These are phyloP conservation scores for Apis laboriosa DNA, from an alignment of 1,140 invertebrate species.

Conservation along the genomic window DNA sequence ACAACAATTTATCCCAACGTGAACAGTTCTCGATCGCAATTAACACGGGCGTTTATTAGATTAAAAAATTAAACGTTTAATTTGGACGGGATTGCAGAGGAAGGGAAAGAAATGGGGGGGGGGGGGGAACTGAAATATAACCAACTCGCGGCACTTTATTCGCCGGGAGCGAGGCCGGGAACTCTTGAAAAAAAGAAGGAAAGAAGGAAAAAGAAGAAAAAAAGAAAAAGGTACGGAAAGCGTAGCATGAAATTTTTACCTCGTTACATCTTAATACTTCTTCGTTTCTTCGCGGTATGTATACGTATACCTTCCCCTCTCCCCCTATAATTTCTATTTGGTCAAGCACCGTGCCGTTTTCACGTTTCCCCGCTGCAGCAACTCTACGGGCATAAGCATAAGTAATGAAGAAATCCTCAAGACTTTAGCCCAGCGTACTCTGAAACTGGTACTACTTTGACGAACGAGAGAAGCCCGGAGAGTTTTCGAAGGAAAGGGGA, in stretches of 20 bases:
- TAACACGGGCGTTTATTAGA: no score
- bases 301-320: neutral
- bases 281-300: neutral
- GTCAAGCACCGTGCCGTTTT: slow-evolving; percentile 38
- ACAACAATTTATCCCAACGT: no score
- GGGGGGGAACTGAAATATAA: neutral
- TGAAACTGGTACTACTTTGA: slow-evolving; percentile 40
- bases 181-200: no score
- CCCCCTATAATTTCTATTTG: slow-evolving; percentile 15
- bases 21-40: no score
- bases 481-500: slow-evolving; percentile 32
- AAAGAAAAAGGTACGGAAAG: neutral
- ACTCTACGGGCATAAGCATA: slow-evolving; percentile 40
- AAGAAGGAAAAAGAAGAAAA: no score
- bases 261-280: slow-evolving; percentile 25
- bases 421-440: slow-evolving; percentile 51
- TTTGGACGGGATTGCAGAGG: no score
- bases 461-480: slow-evolving; percentile 31
- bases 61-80: no score
- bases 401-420: slow-evolving; percentile 61
- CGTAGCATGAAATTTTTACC: slow-evolving; percentile 29
- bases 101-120: neutral
- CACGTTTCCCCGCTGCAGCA: slow-evolving; percentile 13
- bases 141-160: neutral
- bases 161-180: neutral